Evolutionary conservation across 1,140 invertebrate species (phyloP).

Genomic region (Physella acuta): DNA sequence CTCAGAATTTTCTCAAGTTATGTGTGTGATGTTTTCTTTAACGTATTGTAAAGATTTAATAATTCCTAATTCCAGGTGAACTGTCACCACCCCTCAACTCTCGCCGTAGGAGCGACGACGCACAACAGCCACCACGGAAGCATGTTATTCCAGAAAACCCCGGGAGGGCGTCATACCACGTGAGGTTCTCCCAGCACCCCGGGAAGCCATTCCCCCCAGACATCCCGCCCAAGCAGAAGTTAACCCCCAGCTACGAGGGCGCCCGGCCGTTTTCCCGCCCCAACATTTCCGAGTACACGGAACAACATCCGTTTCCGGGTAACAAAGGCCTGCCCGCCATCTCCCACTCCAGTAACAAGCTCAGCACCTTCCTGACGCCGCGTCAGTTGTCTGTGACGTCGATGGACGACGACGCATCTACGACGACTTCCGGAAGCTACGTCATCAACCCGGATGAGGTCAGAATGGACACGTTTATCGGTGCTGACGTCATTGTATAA

Average conservation of each 20-base stretch:
- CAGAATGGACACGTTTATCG: conserved; percentile 31
- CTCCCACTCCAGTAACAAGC: not conserved
- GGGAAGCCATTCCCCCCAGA: not conserved
- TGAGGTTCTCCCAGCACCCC: not conserved
- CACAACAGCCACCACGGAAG: not conserved
- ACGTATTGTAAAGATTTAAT: too few relatives aligned
- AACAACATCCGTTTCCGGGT: not conserved
- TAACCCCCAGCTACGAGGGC: not conserved
- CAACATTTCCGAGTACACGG: not conserved
- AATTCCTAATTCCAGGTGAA: conserved; percentile 11
- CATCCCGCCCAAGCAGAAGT: not conserved
- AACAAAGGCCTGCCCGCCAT: not conserved
- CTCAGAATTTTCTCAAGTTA: not conserved
- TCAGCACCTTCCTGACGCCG: not conserved
- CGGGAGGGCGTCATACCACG: not conserved
- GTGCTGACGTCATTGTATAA: conserved; percentile 39
- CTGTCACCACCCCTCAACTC: not conserved
- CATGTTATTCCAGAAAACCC: not conserved
- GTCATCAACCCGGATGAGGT: conserved; percentile 41
- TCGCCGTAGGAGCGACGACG: not conserved
- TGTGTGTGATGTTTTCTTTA: too few relatives aligned
- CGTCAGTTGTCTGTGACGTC: conserved; percentile 15
- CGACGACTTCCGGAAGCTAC: conserved; percentile 46
- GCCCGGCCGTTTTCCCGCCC: not conserved
- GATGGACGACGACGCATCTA: conserved; percentile 41